A percentile compares a stretch with the other conserved stretches of the same genome.
phyloP scores from a whole-genome alignment of 2,888 invertebrate genomes.

The Apocheima hispidaria region DNA sequence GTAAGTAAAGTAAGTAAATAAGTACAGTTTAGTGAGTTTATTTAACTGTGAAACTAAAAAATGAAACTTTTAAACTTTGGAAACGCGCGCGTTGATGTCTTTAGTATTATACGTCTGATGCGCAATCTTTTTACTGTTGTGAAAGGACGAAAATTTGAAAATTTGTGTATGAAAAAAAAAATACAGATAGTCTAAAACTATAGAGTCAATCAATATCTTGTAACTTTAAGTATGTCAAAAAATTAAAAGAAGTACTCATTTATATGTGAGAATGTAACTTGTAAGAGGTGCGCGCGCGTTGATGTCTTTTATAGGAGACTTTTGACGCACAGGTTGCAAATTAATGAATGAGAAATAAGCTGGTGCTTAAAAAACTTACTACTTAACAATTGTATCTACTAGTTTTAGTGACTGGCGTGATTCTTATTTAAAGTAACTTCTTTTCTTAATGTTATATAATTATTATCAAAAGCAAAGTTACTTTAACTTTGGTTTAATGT shows the following conservation, averaged over 20 bases:
- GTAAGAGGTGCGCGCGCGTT: conserved; percentile 50
- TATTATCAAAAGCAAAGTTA: too few relatives aligned
- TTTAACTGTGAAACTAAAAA: not conserved
- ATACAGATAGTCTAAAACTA: too few relatives aligned
- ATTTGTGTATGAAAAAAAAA: too few relatives aligned
- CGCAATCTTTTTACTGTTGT: not conserved
- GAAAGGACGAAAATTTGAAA: too few relatives aligned
- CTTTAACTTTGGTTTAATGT: not conserved
- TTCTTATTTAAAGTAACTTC: too few relatives aligned
- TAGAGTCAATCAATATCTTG: too few relatives aligned
- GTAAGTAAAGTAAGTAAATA: too few relatives aligned
- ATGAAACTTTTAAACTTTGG: not conserved
- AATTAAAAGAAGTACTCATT: not conserved
- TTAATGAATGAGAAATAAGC: not conserved
- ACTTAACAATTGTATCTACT: too few relatives aligned
- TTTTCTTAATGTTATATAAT: too few relatives aligned
- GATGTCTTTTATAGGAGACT: conserved; percentile 59
- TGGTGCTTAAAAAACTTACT: not conserved
- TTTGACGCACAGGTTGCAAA: not conserved
- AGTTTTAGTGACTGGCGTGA: too few relatives aligned
- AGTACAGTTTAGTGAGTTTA: not conserved
- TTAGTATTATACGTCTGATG: not conserved
- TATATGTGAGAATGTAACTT: not conserved
- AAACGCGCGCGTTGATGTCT: conserved; percentile 9
- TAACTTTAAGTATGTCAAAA: not conserved